Percentiles rank a stretch among this genome's conserved stretches.
These are phyloP conservation scores for Brachionus paranguensis DNA, from an alignment of 1,140 invertebrate species.

Conservation along the genomic window DNA sequence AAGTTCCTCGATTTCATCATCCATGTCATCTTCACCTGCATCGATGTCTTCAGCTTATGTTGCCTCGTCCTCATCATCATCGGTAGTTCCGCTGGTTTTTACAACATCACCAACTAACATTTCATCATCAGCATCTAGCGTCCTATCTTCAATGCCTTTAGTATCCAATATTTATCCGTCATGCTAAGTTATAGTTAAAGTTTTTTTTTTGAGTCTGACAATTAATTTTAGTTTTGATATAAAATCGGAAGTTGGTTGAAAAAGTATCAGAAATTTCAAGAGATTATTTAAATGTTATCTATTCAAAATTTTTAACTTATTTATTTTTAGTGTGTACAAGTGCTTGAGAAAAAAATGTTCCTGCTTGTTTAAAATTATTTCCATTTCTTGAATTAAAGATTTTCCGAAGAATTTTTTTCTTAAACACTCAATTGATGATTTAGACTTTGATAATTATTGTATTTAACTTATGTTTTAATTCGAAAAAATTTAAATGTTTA, in stretches of 20 bases:
- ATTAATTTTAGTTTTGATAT: neutral
- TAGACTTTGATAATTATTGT: neutral
- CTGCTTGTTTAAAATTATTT: neutral
- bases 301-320: neutral
- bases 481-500: neutral
- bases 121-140: neutral
- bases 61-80: neutral
- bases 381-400: neutral
- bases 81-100: neutral
- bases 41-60: neutral
- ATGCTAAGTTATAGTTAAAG: neutral
- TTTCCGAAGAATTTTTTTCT: neutral
- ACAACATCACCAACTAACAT: neutral
- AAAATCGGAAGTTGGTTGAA: neutral
- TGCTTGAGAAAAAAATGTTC: neutral
- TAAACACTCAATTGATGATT: neutral
- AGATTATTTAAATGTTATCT: neutral
- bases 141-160: neutral
- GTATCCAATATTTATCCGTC: neutral
- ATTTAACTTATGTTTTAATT: neutral
- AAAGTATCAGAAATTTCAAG: neutral
- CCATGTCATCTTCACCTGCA: neutral
- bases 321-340: neutral
- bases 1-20: slow-evolving; percentile 3
- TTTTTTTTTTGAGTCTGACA: neutral